Base-by-base conservation (phyloP, 1,140 invertebrate genomes). In the Drosophila suzukii region DNA sequence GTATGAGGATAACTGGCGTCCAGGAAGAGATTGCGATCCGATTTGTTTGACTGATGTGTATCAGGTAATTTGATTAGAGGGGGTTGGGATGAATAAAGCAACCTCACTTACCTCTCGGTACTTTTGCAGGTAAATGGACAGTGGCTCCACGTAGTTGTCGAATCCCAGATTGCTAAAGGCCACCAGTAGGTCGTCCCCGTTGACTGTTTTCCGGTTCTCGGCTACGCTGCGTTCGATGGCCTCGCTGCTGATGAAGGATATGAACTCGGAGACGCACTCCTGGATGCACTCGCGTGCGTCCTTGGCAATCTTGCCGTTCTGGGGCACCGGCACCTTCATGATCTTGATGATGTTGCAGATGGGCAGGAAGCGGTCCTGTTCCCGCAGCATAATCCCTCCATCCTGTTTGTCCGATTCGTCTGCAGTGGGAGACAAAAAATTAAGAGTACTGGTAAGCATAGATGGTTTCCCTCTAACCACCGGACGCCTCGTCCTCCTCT, bases 251-350 rank as follows among this genome's bases (percentile, higher is more conserved):
- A 99, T 98, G 91, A 99, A 99, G 76, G 98, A 99, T 86, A 99
- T 99, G 91, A 99, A 99, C 92, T 99, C 99, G 0, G 98, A 99
- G 39, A 99, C 98, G 94, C 99, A 99, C 93, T 99, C 99, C 93
- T 99, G 99, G 17, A 99, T 97, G 94, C 98, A 99, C 93, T 99
- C 99, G 78, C 99, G 95, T 0, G 99, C 98, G 94, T 99, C 99
- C 94, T 99, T 99, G 0, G 99, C 98, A 86, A 99, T 99, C 94
- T 99, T 99, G 85, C 98, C 99, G 78, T 97, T 96, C 72, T 97
- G 96, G 6, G 99, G 99, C 79, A 99, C 98, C 6, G 98, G 97
- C 91, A 97, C 95, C 93, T 99, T 99, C 99, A 99, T 99, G 44
- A 99, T 99, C 93, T 99, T 97, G 0, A 98, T 98, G 47, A 99